Evolutionary conservation across 2,888 invertebrate species (phyloP), one percentile per base, ranked within the genome.

Genomic region (Aphrophora alni): DNA sequence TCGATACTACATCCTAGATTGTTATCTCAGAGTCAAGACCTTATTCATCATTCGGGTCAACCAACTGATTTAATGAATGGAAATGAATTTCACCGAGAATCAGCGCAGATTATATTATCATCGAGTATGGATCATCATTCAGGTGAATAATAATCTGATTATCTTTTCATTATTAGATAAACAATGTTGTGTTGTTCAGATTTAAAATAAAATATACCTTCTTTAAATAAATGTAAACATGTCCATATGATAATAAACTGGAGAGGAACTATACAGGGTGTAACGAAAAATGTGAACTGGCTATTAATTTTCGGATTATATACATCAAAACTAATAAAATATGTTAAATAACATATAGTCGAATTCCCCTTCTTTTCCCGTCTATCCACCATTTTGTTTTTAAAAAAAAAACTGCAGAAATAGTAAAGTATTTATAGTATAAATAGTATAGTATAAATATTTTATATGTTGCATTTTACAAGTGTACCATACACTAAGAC

Each of bases 61-160:
- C 21, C 59, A 5, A 21, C 21, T n/a, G 59, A 59, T 59, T 59
- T 59, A 59, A 59, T 59, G n/a, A 59, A 21, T 59, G 59, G 12
- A 59, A 59, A 33, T 71, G 27, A 7, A 0, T 28, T 71, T 71
- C 71, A 27, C 25, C 71, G 28, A 5, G 71, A 27, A 26, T n/a
- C 71, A 17, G 72, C 71, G 26, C 44, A 44, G 17, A 51, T 71
- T n/a, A 71, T 78, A 10, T 28, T 78, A 12, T 73, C 78, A 5
- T 78, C 73, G 0, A 72, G 72, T 33, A 78, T 78, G 25, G 78
- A 78, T 72, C 78, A 78, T 38, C 44, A 78, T 72, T 44, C 26
- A 17, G 78, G 78, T 78, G 12, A 73, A 51, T 71, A 71, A 24
- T 59, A 24, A 4, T 12, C 21, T 38, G 10, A 38, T 38, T 17